A percentile compares a stretch with the other conserved stretches of the same genome.
These are phyloP conservation scores for Desmophyllum pertusum DNA, from an alignment of 92 coral and sea anemone genomes.

Conservation along the genomic window DNA sequence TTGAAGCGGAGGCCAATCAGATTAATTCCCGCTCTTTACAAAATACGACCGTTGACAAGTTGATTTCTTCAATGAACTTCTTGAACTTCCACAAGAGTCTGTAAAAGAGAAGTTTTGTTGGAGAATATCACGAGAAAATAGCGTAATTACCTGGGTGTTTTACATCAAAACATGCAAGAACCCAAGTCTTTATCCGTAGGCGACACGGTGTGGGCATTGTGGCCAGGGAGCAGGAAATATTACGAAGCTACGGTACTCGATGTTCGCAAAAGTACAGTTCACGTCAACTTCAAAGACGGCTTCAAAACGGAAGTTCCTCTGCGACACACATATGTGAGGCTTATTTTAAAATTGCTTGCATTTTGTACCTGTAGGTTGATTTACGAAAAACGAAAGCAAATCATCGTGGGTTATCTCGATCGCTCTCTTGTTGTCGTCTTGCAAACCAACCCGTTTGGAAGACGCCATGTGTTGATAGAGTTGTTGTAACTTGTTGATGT, in stretches of 20 bases:
- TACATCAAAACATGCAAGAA: conserved; percentile 8
- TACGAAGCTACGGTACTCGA: conserved; percentile 79
- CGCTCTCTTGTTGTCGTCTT: background rate
- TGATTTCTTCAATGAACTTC: background rate
- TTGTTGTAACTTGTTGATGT: background rate
- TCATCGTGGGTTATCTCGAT: background rate
- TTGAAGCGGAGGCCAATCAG: conserved; percentile 49
- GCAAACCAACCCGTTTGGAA: background rate
- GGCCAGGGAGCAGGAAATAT: conserved; percentile 94
- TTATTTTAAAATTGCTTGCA: background rate
- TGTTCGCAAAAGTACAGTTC: conserved; percentile 34
- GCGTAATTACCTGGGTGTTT: background rate
- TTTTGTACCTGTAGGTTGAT: background rate
- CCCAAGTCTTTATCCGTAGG: conserved; percentile 52
- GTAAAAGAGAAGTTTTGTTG: background rate
- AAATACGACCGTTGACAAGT: conserved; percentile 53
- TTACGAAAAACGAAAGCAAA: background rate
- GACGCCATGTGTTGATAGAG: background rate
- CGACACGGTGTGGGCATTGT: conserved; percentile 84
- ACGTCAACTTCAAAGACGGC: conserved; percentile 55
- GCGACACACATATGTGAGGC: conserved; percentile 74
- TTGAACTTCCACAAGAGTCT: background rate
- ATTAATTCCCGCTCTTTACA: conserved; percentile 55
- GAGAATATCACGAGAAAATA: background rate
- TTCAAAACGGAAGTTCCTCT: conserved; percentile 61